Evolutionary conservation across 2,113 vertebrate genomes (phyloP).

Genomic region (Podocnemis expansa): DNA sequence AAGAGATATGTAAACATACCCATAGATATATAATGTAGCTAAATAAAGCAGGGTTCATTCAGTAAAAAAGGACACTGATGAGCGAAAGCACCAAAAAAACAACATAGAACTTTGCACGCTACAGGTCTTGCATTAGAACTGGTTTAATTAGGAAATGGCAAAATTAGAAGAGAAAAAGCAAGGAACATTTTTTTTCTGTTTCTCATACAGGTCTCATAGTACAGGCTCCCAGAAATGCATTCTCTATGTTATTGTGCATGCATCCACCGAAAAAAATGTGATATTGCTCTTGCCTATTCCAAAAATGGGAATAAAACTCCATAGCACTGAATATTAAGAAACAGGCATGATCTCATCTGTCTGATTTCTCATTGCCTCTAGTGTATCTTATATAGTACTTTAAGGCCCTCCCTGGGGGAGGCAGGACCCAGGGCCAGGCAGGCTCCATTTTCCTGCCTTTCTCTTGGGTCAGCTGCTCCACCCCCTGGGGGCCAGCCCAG

Average conservation of each 20-base stretch:
- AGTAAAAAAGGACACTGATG: background rate
- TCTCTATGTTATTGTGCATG: background rate
- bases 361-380: background rate
- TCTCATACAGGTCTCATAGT: background rate
- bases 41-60: background rate
- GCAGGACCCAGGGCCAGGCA: too few species aligned
- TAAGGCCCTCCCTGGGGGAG: too few species aligned
- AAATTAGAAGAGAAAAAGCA: background rate
- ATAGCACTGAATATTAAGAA: background rate
- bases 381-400: background rate
- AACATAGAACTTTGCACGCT: background rate
- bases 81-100: background rate
- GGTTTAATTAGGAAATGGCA: background rate
- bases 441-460: too few species aligned
- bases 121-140: background rate
- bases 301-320: background rate
- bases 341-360: background rate
- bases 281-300: background rate
- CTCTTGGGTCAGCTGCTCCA: too few species aligned
- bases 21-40: background rate
- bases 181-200: background rate
- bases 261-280: background rate
- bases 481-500: too few species aligned
- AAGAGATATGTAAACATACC: too few species aligned
- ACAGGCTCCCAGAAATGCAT: background rate